Evolutionary conservation across 2,113 vertebrate genomes (phyloP).

Genomic region (Ameiurus melas): DNA sequence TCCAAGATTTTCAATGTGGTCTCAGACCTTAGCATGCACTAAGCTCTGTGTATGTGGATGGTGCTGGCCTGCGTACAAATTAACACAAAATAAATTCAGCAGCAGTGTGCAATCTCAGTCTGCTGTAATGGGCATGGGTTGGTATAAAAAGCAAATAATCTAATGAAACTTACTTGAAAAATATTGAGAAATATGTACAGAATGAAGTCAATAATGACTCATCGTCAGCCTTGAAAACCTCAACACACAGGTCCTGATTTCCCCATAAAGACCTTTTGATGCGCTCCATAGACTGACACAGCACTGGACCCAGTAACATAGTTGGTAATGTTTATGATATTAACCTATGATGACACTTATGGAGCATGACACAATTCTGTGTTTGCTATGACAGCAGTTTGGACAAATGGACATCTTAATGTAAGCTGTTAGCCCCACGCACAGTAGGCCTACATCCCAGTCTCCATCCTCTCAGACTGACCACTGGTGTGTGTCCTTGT

Average conservation of each 20-base stretch:
- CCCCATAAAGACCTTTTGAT: neutral
- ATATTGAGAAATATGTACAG: constrained; percentile 31
- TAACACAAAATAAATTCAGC: constrained; percentile 44
- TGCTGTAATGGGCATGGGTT: constrained; percentile 54
- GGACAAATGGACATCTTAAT: constrained; percentile 19
- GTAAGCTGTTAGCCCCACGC: constrained; percentile 12
- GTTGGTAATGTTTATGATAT: constrained; percentile 7
- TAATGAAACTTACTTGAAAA: constrained; percentile 36
- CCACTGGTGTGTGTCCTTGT: neutral
- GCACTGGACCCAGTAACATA: neutral
- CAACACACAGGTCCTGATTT: neutral
- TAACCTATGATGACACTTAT: constrained; percentile 6
- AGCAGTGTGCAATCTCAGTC: constrained; percentile 52
- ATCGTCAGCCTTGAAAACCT: neutral
- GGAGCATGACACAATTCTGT: constrained; percentile 36
- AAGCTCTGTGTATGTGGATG: constrained; percentile 30
- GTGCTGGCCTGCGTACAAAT: constrained; percentile 41
- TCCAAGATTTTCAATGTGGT: neutral
- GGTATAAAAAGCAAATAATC: constrained; percentile 13
- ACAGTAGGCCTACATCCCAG: neutral
- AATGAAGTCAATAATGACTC: neutral
- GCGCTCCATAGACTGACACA: neutral
- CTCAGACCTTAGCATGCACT: neutral
- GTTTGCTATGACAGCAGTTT: constrained; percentile 39
- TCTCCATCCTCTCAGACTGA: neutral